Evolutionary conservation across 2,113 vertebrate genomes (phyloP), one percentile per base, ranked within the genome.

Genomic region (Plestiodon gilberti): DNA sequence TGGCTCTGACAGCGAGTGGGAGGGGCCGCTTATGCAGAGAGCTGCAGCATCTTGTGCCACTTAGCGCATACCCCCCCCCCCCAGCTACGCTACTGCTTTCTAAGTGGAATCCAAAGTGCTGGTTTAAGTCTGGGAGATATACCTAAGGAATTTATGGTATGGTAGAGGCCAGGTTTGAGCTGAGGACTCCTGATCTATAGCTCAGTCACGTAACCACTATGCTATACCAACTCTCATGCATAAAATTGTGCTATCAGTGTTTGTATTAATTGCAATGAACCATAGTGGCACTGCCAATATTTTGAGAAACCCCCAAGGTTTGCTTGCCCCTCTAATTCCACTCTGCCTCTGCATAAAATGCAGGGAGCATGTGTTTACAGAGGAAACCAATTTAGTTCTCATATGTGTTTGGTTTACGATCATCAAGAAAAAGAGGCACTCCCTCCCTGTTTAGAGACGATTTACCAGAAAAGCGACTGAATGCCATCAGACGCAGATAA

Each of bases 381-480:
- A 89, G 67, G 59, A 89, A 93, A 93, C 87, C 28, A 88, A 86
- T 78, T 89, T 87, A n/a, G 83, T 81, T 80, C 90, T 93, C 78
- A 87, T 69, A 76, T 65, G 22, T 1, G 52, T 90, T 18, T 73
- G 55, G 10, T 86, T 90, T 78, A 84, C 78, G 30, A 90, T 10
- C 25, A 33, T 3, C 28, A 88, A 28, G 40, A 48, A 78, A 89
- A 90, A 90, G 48, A 69, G 57, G 76, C 73, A 88, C 14, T 28
- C 30, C 71, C 48, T 77, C 33, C 71, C 57, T 77, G 82, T 13
- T 40, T 35, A 64, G 40, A 35, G n/a, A 67, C 87, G 85, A 91
- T 90, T 71, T 88, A 84, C 69, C 62, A 88, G 48, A 20, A n/a
- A 67, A 48, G 61, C 30, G n/a, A 38, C 65, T 52, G 38, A 78